phyloP scores from a whole-genome alignment of 2,797 vertebrate species.

The Hippocampus kuda region DNA sequence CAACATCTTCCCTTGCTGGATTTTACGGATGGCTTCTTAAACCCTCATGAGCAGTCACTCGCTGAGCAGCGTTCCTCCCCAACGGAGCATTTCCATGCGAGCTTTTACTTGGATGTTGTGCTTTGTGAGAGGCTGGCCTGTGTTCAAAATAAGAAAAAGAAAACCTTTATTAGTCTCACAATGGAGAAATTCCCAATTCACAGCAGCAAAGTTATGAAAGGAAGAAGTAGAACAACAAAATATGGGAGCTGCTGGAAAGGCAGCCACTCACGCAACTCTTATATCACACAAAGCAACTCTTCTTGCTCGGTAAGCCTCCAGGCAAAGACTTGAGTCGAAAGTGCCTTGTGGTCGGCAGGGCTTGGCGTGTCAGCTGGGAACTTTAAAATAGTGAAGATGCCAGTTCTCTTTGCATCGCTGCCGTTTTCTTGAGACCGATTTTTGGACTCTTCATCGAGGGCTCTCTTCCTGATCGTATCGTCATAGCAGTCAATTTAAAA shows the following conservation, averaged over 20 bases:
- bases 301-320: slow-evolving; percentile 20
- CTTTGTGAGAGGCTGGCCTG: slow-evolving; percentile 19
- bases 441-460: too few relatives aligned
- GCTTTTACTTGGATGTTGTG: slow-evolving; percentile 9
- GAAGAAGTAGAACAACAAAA: too few relatives aligned
- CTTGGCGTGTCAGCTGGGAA: slow-evolving; percentile 53
- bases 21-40: not conserved
- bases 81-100: slow-evolving; percentile 6
- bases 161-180: too few relatives aligned
- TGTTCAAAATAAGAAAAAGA: too few relatives aligned
- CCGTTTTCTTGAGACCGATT: not conserved
- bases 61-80: not conserved
- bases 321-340: slow-evolving; percentile 16
- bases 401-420: slow-evolving; percentile 11
- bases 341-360: slow-evolving; percentile 33
- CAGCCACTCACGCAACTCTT: too few relatives aligned
- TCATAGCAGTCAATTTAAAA: not conserved
- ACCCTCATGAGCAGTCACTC: not conserved
- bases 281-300: too few relatives aligned
- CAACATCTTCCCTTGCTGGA: not conserved
- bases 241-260: too few relatives aligned
- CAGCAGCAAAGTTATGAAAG: too few relatives aligned
- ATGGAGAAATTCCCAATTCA: too few relatives aligned
- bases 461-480: not conserved
- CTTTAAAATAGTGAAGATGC: slow-evolving; percentile 18